Base-by-base conservation (phyloP, 1,140 invertebrate genomes). In the Alviniconcha marisindica region DNA sequence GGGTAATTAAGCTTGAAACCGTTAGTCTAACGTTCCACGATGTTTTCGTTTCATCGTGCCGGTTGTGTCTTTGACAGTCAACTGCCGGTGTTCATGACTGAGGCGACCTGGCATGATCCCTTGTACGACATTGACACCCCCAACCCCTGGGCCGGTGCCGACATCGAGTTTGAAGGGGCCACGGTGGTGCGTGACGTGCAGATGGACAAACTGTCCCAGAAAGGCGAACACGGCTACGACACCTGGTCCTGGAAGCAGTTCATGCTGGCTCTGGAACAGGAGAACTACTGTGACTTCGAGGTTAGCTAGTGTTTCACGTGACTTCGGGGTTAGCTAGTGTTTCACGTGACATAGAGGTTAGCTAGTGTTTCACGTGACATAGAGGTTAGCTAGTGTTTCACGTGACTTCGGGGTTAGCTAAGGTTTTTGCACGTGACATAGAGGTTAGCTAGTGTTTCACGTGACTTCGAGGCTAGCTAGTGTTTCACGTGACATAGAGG, bases 281-380 rank as follows among this genome's bases (percentile, higher is more conserved):
- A 84, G 56, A 51, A 88, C 54, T 88, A 86, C 78, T 88, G 87
- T 40, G 81, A 88, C 48, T 88, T 88, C 71, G 85, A 86, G 60
- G 79, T 83, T 21, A 48, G 81, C 28, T 60, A n/a, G 10, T n/a
- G n/a, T n/a, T n/a, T n/a, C n/a, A n/a, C n/a, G 44, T 5, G 18
- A 48, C 44, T n/a, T n/a, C n/a, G n/a, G 44, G 44, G 44, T 48
- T 18, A 10, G 44, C 7, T 10, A 5, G 44, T 48, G 44, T 48
- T 48, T 18, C 18, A 48, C 44, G 44, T 5, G 18, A 48, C 44
- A 48, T 5, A 18, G 18, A 48, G 18, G 18, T 18, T 48, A 48
- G 7, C 18, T 5, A 5, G 44, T 10, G 7, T 48, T 48, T 48
- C 7, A 48, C 7, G 44, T 48, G 44, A n/a, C n/a, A n/a, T n/a